phyloP scores from a whole-genome alignment of 2,113 vertebrate species.

The Odocoileus hemionus region DNA sequence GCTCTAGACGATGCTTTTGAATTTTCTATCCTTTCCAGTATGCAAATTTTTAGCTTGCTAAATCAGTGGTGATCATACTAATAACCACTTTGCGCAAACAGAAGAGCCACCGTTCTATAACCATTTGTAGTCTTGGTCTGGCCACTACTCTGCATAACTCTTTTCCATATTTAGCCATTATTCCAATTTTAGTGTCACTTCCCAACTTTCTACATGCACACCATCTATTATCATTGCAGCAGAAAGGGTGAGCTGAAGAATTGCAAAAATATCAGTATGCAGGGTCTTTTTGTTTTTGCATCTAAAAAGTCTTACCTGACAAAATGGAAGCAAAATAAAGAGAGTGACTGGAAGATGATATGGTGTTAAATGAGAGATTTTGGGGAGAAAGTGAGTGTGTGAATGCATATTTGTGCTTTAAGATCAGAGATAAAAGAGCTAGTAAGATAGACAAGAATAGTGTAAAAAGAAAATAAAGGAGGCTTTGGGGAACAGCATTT shows the following conservation, averaged over 20 bases:
- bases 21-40: conserved; percentile 10
- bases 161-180: neutral
- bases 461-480: neutral
- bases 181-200: neutral
- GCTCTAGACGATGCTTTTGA: conserved; percentile 36
- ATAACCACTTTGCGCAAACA: conserved; percentile 19
- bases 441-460: neutral
- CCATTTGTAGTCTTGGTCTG: neutral
- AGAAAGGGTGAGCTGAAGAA: neutral
- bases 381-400: neutral
- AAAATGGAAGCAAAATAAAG: neutral
- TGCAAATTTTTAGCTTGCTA: conserved; percentile 32
- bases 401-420: neutral
- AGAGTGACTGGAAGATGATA: neutral
- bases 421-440: neutral
- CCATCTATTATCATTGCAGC: neutral
- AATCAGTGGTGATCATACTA: conserved; percentile 11
- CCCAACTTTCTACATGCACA: neutral
- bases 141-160: neutral
- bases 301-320: neutral
- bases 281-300: neutral
- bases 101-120: neutral
- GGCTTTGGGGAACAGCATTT: neutral
- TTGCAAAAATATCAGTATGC: neutral
- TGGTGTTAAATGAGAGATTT: neutral